A percentile compares a stretch with the other conserved stretches of the same genome.
Evolutionary conservation across 2,888 invertebrate species (phyloP).

Genomic region (Polyploca ridens): DNA sequence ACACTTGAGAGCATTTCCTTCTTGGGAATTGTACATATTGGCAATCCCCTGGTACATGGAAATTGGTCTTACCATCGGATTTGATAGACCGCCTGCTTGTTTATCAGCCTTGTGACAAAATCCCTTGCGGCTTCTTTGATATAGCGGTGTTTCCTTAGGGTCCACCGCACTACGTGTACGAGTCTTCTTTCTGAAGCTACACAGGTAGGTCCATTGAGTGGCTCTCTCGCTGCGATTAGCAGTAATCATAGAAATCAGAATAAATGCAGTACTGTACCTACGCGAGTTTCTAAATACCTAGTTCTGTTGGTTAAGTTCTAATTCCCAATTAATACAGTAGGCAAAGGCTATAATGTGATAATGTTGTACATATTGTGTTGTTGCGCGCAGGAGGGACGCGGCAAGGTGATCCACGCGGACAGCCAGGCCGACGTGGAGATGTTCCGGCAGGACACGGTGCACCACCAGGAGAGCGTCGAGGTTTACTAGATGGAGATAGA

Average conservation of each 20-base stretch:
- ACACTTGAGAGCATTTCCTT: too few relatives aligned
- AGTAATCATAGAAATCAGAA: too few relatives aligned
- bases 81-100: too few relatives aligned
- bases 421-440: conserved; percentile 90
- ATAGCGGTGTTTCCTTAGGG: conserved; percentile 29
- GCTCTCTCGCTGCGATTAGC: too few relatives aligned
- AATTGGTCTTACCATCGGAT: too few relatives aligned
- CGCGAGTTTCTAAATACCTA: too few relatives aligned
- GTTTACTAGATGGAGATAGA: conserved; percentile 60
- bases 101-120: background rate
- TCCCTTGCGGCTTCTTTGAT: background rate
- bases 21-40: too few relatives aligned
- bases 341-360: too few relatives aligned
- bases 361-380: background rate
- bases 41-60: too few relatives aligned
- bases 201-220: background rate
- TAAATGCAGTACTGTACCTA: too few relatives aligned
- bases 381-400: conserved; percentile 68
- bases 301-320: too few relatives aligned
- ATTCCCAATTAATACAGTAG: too few relatives aligned
- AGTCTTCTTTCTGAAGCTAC: conserved; percentile 22
- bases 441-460: conserved; percentile 88
- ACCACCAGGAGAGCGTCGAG: conserved; percentile 82
- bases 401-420: conserved; percentile 86
- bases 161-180: conserved; percentile 19